Evolutionary conservation across 2,113 vertebrate species (phyloP).

Genomic region (Cryptotis parvus): DNA sequence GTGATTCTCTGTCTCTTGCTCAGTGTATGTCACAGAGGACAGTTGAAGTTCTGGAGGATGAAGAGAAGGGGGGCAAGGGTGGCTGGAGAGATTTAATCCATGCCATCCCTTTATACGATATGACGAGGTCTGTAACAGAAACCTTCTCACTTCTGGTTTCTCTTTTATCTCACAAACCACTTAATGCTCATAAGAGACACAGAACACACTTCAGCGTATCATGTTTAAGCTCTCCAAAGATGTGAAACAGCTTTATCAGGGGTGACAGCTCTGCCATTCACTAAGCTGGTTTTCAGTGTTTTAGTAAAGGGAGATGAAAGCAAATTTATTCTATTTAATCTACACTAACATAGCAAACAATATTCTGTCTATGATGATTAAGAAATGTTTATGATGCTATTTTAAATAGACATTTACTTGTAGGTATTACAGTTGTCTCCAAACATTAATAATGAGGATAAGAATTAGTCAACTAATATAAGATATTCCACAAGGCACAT

Average conservation of each 20-base stretch:
- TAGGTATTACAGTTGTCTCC: conserved; percentile 65
- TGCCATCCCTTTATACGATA: conserved; percentile 51
- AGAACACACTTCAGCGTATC: conserved; percentile 70
- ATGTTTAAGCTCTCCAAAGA: conserved; percentile 76
- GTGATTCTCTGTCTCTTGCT: conserved; percentile 61
- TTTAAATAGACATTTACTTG: conserved; percentile 69
- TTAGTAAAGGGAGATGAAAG: conserved; percentile 54
- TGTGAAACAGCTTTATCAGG: conserved; percentile 64
- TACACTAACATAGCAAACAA: conserved; percentile 58
- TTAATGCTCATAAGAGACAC: conserved; percentile 75
- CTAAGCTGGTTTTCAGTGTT: conserved; percentile 69
- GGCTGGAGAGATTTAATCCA: conserved; percentile 43
- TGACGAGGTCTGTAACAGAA: conserved; percentile 66
- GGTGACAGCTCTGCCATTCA: conserved; percentile 74
- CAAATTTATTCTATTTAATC: conserved; percentile 64
- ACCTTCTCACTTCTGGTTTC: conserved; percentile 66
- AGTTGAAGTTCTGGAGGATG: conserved; percentile 44
- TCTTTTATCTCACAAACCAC: conserved; percentile 80
- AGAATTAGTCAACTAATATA: conserved; percentile 72
- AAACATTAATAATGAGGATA: conserved; percentile 72
- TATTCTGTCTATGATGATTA: conserved; percentile 53
- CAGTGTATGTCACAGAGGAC: conserved; percentile 43
- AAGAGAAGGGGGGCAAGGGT: neutral
- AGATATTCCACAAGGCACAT: conserved; percentile 71
- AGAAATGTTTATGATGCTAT: conserved; percentile 71